Evolutionary conservation across 2,113 vertebrate species (phyloP).

Genomic region (Prietella phreatophila): DNA sequence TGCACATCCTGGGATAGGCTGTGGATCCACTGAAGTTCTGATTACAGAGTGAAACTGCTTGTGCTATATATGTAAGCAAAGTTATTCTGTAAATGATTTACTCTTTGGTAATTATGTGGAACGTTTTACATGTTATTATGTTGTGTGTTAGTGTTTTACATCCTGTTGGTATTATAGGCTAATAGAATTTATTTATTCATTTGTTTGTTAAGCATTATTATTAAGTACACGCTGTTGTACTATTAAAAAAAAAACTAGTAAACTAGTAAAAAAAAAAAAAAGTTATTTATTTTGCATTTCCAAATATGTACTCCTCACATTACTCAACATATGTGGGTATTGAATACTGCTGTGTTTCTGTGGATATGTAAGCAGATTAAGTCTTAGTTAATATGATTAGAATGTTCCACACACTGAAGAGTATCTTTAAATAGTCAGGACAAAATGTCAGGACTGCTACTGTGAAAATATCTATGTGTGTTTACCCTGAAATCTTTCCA

Average conservation of each 20-base stretch:
- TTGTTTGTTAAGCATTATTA: neutral
- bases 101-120: neutral
- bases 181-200: neutral
- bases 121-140: neutral
- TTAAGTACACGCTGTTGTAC: neutral
- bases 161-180: neutral
- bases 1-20: neutral
- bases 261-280: neutral
- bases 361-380: constrained; percentile 57
- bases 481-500: neutral
- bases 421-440: constrained; percentile 58
- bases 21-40: neutral
- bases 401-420: constrained; percentile 57
- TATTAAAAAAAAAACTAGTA: neutral
- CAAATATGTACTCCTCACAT: neutral
- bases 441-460: neutral
- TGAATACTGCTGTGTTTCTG: constrained; percentile 26
- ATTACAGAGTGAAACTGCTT: neutral
- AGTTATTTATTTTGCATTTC: neutral
- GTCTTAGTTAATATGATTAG: constrained; percentile 64
- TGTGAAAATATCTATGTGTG: neutral
- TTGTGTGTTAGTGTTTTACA: neutral
- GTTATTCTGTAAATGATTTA: neutral
- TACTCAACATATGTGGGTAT: neutral
- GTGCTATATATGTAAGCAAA: neutral